Conservation (phyloP, 2,113 vertebrate genomes). For the Rhinogobius similis region DNA sequence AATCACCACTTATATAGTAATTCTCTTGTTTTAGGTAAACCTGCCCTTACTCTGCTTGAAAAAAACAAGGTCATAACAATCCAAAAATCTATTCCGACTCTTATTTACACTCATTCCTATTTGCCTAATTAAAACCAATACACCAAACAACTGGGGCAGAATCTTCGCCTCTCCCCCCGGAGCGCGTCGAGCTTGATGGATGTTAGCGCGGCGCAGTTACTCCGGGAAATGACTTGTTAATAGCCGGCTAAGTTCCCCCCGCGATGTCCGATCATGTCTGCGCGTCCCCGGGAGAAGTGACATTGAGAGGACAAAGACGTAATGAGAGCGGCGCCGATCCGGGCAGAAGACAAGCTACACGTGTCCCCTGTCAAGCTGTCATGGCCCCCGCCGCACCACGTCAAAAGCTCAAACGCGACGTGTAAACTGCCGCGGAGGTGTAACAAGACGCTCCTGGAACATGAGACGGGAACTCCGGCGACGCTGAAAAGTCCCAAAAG, state of each 20-base stretch:
- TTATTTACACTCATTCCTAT: not conserved
- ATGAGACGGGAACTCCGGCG: constrained; percentile 14
- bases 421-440: constrained; percentile 28
- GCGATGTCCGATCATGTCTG: constrained; percentile 26
- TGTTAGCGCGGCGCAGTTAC: not conserved
- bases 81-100: not conserved
- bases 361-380: constrained; percentile 53
- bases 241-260: constrained; percentile 3
- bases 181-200: not conserved
- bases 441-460: constrained; percentile 22
- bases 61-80: not conserved
- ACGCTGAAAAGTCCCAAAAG: not conserved
- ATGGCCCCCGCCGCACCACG: constrained; percentile 41
- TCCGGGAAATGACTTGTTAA: constrained; percentile 8
- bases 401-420: not conserved
- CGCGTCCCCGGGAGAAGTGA: constrained; percentile 20
- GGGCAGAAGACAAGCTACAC: constrained; percentile 19
- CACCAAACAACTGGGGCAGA: not conserved
- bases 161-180: not conserved
- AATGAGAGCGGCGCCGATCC: constrained; percentile 41
- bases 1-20: too few species aligned
- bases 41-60: too few species aligned
- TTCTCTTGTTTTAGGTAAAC: too few species aligned
- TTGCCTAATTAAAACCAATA: not conserved
- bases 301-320: constrained; percentile 44